phyloP scores from a whole-genome alignment of 2,888 invertebrate species.

The Melipona beecheii region DNA sequence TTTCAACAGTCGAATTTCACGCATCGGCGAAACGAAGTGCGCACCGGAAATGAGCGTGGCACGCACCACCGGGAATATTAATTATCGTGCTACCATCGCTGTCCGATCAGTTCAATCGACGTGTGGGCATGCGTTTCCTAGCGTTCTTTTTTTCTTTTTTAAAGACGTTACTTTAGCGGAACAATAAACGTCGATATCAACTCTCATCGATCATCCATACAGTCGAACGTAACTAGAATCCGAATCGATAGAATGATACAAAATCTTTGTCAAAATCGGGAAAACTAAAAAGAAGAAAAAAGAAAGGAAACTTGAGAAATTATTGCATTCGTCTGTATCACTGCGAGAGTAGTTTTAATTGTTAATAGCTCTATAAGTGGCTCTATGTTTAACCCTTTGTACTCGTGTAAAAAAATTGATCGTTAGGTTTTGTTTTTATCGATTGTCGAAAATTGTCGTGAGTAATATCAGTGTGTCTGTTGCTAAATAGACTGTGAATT shows the following conservation, averaged over 20 bases:
- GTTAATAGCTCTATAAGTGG: too few species aligned
- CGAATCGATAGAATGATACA: not conserved
- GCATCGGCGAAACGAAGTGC: not conserved
- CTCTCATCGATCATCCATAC: constrained; percentile 48
- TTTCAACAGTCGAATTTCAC: not conserved
- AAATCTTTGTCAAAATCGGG: not conserved
- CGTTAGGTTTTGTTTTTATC: too few species aligned
- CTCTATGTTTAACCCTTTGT: not conserved
- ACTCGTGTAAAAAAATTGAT: too few species aligned
- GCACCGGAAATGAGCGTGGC: not conserved
- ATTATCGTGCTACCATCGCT: constrained; percentile 46
- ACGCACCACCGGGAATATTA: constrained; percentile 9
- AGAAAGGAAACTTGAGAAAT: not conserved
- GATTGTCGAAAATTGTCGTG: too few species aligned
- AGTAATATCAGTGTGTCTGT: too few species aligned
- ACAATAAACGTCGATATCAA: constrained; percentile 32
- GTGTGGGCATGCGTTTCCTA: constrained; percentile 52
- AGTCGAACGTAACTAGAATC: constrained; percentile 21
- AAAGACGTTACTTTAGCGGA: constrained; percentile 16
- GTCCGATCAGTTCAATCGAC: constrained; percentile 26
- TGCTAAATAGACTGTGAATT: too few species aligned
- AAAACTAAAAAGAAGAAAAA: not conserved
- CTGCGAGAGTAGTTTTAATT: not conserved
- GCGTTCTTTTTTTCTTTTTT: constrained; percentile 16
- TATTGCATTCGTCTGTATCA: constrained; percentile 17